Conservation (phyloP, 2,888 invertebrate species). For the Rotaria sp. region DNA sequence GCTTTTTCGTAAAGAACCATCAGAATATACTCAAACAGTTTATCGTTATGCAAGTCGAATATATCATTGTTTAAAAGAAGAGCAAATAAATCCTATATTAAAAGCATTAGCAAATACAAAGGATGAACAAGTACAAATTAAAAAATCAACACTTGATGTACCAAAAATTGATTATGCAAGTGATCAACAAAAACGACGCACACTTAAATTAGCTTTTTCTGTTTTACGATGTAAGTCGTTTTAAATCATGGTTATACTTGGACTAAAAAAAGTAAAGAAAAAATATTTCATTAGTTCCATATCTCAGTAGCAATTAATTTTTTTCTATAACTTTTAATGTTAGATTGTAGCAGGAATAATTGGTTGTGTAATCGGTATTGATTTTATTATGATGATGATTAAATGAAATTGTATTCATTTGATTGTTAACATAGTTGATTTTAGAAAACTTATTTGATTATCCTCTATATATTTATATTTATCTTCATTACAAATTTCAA, state of each 20-base stretch:
- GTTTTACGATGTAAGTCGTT: constrained; percentile 33
- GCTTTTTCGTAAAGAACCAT: constrained; percentile 37
- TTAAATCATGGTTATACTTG: background rate
- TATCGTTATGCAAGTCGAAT: constrained; percentile 39
- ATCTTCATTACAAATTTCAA: no score
- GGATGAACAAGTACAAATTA: constrained; percentile 31
- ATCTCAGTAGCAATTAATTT: no score
- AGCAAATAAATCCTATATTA: constrained; percentile 39
- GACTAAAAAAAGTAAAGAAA: background rate
- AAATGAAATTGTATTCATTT: no score
- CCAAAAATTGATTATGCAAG: constrained; percentile 37
- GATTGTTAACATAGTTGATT: no score
- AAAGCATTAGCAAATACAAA: constrained; percentile 30
- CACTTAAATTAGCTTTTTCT: constrained; percentile 38
- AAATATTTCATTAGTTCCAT: no score
- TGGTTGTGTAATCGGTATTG: no score
- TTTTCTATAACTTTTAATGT: no score
- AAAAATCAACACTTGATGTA: constrained; percentile 34
- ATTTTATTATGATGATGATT: no score
- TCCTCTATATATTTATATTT: no score
- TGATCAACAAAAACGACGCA: constrained; percentile 38
- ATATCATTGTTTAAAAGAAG: constrained; percentile 39
- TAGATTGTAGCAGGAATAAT: no score
- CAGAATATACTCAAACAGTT: constrained; percentile 35
- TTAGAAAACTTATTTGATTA: no score